Base-by-base conservation (phyloP, 2,888 invertebrate genomes). In the Caenorhabditis uteleia region DNA sequence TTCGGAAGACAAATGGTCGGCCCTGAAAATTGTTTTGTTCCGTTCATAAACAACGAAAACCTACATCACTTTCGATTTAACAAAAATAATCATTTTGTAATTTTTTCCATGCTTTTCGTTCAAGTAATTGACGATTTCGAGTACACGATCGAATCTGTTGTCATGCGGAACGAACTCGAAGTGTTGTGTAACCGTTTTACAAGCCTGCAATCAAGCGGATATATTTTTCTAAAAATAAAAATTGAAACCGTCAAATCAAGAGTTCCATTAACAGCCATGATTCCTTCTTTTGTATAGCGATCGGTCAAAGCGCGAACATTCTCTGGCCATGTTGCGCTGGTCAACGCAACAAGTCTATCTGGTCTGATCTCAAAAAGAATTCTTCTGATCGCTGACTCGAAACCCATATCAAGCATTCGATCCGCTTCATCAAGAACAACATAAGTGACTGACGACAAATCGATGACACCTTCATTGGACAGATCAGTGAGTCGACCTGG, bases 261-360 rank as follows among this genome's bases (percentile, higher is more conserved):
- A n/a, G 84, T 82, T 0, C 95, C 95, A 23, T 95, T 91, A 84
- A 90, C 91, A 0, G 94, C 90, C 85, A 93, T 92, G 48, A 94
- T 88, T 0, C 95, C 94, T 84, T 93, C 89, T 51, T 88, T 89
- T 90, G 93, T 91, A 83, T 94, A 95, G 1, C 89, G 89, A 68
- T 90, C 88, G 0, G 93, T 94, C 38, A 95, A 86, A 18, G 91
- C 87, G 16, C 93, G 88, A 1, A 95, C 94, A 38, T 90, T 91
- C 49, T 88, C 86, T 0, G 95, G 95, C 95, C 95, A 95, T 0
- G 95, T 95, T 14, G 95, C 95, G 82, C 90, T 91, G 0, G 95
- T 95, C 93, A 95, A 93, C 0, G 95, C 89, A n/a, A 93, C 93
- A 84, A 95, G 94, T 50, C 93, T 86, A 82, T 92, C 92, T 7